Evolutionary conservation across 2,797 vertebrate species (phyloP).

Genomic region (Leptodactylus fallax): DNA sequence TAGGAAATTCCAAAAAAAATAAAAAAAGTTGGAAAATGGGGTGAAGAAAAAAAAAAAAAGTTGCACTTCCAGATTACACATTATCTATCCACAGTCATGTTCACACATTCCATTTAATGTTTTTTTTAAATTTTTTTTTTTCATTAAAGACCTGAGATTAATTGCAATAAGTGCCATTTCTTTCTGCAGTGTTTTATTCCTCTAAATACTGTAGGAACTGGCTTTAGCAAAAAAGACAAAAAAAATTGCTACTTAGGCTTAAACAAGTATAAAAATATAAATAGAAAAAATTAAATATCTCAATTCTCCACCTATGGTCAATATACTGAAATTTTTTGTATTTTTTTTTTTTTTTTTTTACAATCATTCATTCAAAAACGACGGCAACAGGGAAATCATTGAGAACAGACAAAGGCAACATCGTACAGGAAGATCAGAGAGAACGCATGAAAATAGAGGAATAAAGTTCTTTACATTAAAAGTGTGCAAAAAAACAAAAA

Average conservation of each 20-base stretch:
- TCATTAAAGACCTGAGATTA: slow-evolving; percentile 58
- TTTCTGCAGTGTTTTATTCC: slow-evolving; percentile 44
- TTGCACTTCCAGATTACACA: slow-evolving; percentile 16
- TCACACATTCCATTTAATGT: neutral
- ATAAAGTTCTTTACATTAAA: slow-evolving; percentile 10
- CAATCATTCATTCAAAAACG: slow-evolving; percentile 51
- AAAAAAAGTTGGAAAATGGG: neutral
- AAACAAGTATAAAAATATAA: slow-evolving; percentile 63
- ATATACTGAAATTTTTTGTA: slow-evolving; percentile 24
- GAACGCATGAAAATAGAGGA: neutral
- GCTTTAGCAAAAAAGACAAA: slow-evolving; percentile 41
- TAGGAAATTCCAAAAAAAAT: slow-evolving; percentile 69
- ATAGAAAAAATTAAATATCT: slow-evolving; percentile 63
- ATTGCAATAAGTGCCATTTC: slow-evolving; percentile 46
- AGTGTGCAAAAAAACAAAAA: slow-evolving; percentile 24
- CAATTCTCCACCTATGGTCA: slow-evolving; percentile 48
- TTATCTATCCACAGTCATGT: slow-evolving; percentile 46
- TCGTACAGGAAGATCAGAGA: slow-evolving; percentile 14
- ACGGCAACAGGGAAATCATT: neutral
- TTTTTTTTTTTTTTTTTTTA: slow-evolving; percentile 11
- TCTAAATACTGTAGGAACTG: slow-evolving; percentile 45
- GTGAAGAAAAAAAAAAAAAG: neutral
- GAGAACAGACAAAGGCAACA: slow-evolving; percentile 35
- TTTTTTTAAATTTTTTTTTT: slow-evolving; percentile 30
- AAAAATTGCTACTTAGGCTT: slow-evolving; percentile 53